A percentile compares a stretch with the other conserved stretches of the same genome.
Conservation (phyloP, 2,888 invertebrate genomes). For the Campoplex capitator region DNA sequence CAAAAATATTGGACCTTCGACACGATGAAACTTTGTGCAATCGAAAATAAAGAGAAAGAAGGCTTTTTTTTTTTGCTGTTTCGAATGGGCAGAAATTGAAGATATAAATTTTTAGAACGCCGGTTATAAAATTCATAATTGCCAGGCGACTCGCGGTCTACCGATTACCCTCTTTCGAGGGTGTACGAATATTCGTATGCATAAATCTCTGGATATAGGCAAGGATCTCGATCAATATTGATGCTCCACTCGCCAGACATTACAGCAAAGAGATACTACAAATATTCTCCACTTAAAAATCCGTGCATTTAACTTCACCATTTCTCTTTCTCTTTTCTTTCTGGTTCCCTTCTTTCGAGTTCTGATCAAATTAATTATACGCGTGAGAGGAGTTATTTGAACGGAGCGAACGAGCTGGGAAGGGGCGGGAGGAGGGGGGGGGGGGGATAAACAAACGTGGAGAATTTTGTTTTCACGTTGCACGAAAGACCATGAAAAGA, state of each 20-base stretch:
- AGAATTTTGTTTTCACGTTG: not conserved
- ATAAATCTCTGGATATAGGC: conserved; percentile 45
- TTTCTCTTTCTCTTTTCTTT: not conserved
- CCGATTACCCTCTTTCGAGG: conserved; percentile 49
- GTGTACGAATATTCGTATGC: conserved; percentile 57
- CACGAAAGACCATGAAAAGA: not conserved
- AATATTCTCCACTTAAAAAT: conserved; percentile 46
- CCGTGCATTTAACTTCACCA: conserved; percentile 18
- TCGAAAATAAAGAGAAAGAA: not conserved
- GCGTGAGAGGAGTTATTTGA: conserved; percentile 1
- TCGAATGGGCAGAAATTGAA: too few relatives aligned
- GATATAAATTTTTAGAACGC: not conserved
- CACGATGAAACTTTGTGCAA: not conserved
- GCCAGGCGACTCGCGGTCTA: conserved; percentile 56
- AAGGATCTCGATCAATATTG: conserved; percentile 79
- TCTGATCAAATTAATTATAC: conserved; percentile 27
- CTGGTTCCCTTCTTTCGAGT: not conserved
- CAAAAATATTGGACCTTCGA: not conserved
- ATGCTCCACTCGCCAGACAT: conserved; percentile 70
- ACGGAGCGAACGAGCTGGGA: not conserved
- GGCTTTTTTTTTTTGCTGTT: not conserved
- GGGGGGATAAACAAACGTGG: conserved; percentile 4
- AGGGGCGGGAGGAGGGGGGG: not conserved
- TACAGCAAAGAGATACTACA: conserved; percentile 17
- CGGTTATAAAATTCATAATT: conserved; percentile 48